Conservation (phyloP, 2,888 invertebrate species). For the Campopleginae sp. region DNA sequence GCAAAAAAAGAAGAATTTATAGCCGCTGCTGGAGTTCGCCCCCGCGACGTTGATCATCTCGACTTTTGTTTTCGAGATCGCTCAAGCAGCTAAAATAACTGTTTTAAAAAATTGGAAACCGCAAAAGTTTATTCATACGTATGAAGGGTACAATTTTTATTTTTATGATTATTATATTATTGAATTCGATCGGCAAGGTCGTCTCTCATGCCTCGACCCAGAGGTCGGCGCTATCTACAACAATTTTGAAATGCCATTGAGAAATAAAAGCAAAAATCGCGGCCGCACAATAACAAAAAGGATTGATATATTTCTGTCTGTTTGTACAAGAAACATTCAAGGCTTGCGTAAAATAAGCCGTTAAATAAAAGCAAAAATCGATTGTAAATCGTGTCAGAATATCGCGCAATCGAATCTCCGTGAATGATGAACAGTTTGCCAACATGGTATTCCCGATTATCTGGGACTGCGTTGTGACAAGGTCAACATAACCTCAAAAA, state of each 20-base stretch:
- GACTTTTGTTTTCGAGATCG: too few relatives aligned
- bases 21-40: too few relatives aligned
- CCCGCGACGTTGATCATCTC: too few relatives aligned
- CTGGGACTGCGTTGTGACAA: slow-evolving; percentile 7
- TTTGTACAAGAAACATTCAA: neutral
- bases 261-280: neutral
- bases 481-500: slow-evolving; percentile 26
- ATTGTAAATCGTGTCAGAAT: neutral
- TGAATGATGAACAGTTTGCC: slow-evolving; percentile 5
- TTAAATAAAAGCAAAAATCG: neutral
- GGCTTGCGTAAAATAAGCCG: neutral
- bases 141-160: too few relatives aligned
- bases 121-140: too few relatives aligned
- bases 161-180: too few relatives aligned
- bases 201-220: neutral
- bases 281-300: slow-evolving; percentile 26
- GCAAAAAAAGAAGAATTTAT: neutral
- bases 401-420: neutral
- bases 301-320: neutral
- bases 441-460: neutral
- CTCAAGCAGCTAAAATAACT: too few relatives aligned
- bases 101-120: too few relatives aligned
- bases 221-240: neutral
- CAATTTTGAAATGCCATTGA: neutral
- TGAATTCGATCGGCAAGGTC: neutral